These are phyloP conservation scores for Dendrocopos noguchii DNA, from an alignment of 2,113 vertebrate species.

Conservation along the genomic window DNA sequence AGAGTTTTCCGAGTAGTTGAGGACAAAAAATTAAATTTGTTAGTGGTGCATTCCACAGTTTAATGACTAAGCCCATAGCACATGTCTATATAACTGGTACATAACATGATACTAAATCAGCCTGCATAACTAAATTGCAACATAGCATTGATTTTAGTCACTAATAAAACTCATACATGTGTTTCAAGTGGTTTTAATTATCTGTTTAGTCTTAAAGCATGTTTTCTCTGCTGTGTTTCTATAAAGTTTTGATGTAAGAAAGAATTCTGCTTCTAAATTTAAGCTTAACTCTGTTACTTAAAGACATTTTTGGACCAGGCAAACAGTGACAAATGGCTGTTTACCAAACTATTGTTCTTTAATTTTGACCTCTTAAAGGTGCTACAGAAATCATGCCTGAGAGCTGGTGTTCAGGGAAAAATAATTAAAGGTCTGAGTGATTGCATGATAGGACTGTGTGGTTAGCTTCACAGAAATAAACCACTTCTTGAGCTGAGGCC, in stretches of 20 bases:
- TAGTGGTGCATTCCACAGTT: conserved; percentile 64
- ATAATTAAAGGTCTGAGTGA: not conserved
- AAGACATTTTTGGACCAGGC: not conserved
- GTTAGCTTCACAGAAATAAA: not conserved
- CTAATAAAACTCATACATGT: conserved; percentile 64
- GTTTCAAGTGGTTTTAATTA: conserved; percentile 69
- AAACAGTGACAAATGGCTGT: not conserved
- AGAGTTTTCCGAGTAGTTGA: conserved; percentile 51
- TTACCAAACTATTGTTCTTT: not conserved
- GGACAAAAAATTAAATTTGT: conserved; percentile 63
- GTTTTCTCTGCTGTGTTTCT: conserved; percentile 41
- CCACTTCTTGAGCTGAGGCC: not conserved
- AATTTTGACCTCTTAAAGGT: conserved; percentile 9
- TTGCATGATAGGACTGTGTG: not conserved
- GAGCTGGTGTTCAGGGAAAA: not conserved
- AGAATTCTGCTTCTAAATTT: conserved; percentile 46
- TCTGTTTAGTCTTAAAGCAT: conserved; percentile 58
- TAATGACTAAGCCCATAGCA: conserved; percentile 59
- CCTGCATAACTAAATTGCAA: conserved; percentile 61
- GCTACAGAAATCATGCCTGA: not conserved
- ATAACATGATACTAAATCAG: conserved; percentile 67
- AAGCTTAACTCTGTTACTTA: conserved; percentile 14
- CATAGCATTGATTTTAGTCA: conserved; percentile 66
- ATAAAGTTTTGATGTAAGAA: conserved; percentile 40
- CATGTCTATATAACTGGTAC: conserved; percentile 65